These are phyloP conservation scores for Bambusicola thoracicus DNA, from an alignment of 2,113 vertebrate species.

Conservation along the genomic window DNA sequence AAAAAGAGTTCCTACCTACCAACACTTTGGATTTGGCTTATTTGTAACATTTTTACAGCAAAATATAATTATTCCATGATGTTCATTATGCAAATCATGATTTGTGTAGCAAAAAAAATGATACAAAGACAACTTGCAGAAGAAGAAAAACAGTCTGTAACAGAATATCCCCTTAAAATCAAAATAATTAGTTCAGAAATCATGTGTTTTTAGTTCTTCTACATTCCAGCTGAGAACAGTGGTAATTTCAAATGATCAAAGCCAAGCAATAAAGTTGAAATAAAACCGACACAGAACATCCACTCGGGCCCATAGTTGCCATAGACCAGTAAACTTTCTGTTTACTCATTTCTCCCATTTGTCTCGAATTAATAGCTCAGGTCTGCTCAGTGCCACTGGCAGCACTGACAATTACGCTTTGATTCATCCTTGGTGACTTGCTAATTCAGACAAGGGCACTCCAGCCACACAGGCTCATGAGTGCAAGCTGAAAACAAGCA, in stretches of 20 bases:
- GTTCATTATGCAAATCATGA: not conserved
- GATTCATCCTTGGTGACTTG: conserved; percentile 23
- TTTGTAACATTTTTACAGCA: not conserved
- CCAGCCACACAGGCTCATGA: conserved; percentile 4
- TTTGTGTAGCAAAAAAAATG: not conserved
- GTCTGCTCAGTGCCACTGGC: conserved; percentile 55
- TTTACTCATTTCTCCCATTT: conserved; percentile 60
- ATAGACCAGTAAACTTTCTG: conserved; percentile 50
- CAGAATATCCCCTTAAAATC: not conserved
- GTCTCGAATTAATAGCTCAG: conserved; percentile 54
- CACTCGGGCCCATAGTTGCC: conserved; percentile 9
- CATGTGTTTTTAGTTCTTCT: not conserved
- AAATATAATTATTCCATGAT: not conserved
- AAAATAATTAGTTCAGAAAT: not conserved
- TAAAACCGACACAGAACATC: not conserved
- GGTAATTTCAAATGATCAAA: conserved; percentile 57
- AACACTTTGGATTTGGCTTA: not conserved
- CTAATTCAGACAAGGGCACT: conserved; percentile 59
- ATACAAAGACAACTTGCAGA: conserved; percentile 4
- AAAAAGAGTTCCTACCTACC: not conserved
- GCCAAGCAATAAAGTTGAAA: conserved; percentile 43
- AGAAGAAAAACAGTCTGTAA: not conserved
- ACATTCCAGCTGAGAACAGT: conserved; percentile 9
- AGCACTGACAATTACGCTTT: conserved; percentile 50
- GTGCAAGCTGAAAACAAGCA: conserved; percentile 50